Evolutionary conservation across 2,888 invertebrate species (phyloP), one percentile per base, ranked within the genome.

Genomic region (Amiota minor): DNA sequence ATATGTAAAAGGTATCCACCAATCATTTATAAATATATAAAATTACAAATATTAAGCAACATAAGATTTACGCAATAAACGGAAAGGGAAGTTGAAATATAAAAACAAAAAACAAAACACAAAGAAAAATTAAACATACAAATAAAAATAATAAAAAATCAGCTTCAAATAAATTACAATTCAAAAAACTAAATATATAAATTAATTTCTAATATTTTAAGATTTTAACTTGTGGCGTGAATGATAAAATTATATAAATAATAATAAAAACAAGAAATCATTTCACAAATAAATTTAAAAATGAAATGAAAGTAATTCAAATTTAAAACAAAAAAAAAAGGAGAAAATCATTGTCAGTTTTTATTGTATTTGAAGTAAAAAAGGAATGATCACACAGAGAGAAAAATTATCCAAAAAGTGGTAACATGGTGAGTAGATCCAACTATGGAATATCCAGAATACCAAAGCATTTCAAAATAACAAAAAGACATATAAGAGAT

Each of bases 141-240:
- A 72, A 76, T 72, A 47, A 55, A 55, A 67, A 53, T 49, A 49
- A 18, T 56, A 70, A 35, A 56, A 59, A 70, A 16, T 18, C 18
- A 35, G 59, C 35, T 47, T 9, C 12, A 67, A 49, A 49, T 71
- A 16, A 53, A 49, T 18, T 73, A 72, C 6, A 35, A 35, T 35
- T 49, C 14, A 53, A 50, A 50, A 62, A 53, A 59, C 11, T 62
- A 73, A 72, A 59, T 20, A 64, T 18, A 70, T 20, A 10, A 72
- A 47, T 70, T 74, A 71, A 71, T 70, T 70, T 71, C 62, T 74
- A 76, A 73, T 65, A 64, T 76, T 69, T 45, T 55, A 45, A 49
- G 53, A 23, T 69, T 69, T 55, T 69, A 64, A 64, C 64, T 64
- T 64, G 16, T 64, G 64, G 46, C 16, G 64, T 64, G 46, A 64